Percentiles rank a stretch among this genome's conserved stretches.
These are phyloP conservation scores for Cosmia trapezina DNA, from an alignment of 2,888 invertebrate genomes.

Conservation along the genomic window DNA sequence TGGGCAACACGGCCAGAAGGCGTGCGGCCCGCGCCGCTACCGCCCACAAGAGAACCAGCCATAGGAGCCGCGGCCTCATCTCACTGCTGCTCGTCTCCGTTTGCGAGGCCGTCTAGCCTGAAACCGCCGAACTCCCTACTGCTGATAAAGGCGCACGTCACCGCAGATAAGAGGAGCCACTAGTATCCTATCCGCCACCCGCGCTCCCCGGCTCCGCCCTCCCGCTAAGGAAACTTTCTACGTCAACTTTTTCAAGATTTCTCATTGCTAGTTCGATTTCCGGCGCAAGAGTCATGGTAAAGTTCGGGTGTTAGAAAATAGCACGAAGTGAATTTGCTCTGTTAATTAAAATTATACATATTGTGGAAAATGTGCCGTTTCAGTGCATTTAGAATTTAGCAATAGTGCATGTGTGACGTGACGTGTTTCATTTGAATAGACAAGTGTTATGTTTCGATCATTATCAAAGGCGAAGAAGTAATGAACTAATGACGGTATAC, in stretches of 20 bases:
- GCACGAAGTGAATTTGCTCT: background rate
- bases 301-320: slow-evolving; percentile 28
- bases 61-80: slow-evolving; percentile 84
- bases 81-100: slow-evolving; percentile 78
- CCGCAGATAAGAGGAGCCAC: slow-evolving; percentile 53
- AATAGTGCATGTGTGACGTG: slow-evolving; percentile 20
- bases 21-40: slow-evolving; percentile 79
- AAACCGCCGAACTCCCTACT: slow-evolving; percentile 63
- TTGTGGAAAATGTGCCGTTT: slow-evolving; percentile 20
- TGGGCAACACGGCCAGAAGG: slow-evolving; percentile 86
- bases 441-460: background rate
- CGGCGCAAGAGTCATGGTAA: slow-evolving; percentile 41
- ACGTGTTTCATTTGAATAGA: slow-evolving; percentile 22
- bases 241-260: slow-evolving; percentile 29
- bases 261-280: slow-evolving; percentile 54
- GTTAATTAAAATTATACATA: background rate
- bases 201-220: slow-evolving; percentile 29
- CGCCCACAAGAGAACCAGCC: slow-evolving; percentile 73
- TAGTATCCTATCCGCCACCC: slow-evolving; percentile 37
- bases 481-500: background rate
- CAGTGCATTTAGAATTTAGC: slow-evolving; percentile 32
- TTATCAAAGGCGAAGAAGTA: background rate
- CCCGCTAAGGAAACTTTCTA: slow-evolving; percentile 43
- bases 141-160: slow-evolving; percentile 75
- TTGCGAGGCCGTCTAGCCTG: slow-evolving; percentile 71